phyloP scores from a whole-genome alignment of 64 coral and sea anemone genomes.

The Anthopleura sola region DNA sequence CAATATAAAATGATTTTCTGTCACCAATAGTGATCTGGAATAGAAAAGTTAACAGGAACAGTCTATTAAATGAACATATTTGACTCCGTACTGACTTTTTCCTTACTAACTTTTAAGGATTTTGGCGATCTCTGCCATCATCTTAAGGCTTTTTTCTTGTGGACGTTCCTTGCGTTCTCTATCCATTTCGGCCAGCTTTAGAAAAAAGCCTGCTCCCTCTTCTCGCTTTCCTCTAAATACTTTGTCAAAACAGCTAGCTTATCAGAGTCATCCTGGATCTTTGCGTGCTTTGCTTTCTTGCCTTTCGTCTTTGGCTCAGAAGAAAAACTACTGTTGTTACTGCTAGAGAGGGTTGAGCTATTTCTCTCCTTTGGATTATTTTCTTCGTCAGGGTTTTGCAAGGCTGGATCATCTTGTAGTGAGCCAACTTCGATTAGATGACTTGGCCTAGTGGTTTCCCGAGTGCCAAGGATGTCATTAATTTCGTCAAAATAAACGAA shows the following conservation, averaged over 20 bases:
- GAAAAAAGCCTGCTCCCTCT: not conserved
- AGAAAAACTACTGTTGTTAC: not conserved
- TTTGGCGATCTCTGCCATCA: constrained; percentile 10
- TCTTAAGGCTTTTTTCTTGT: not conserved
- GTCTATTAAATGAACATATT: too few relatives aligned
- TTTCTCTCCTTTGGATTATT: not conserved
- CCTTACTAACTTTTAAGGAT: too few relatives aligned
- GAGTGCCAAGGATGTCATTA: constrained; percentile 14
- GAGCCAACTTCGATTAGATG: not conserved
- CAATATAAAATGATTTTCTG: too few relatives aligned
- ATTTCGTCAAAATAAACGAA: constrained; percentile 38
- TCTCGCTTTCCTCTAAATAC: constrained; percentile 14
- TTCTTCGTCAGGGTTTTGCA: not conserved
- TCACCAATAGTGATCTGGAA: too few relatives aligned
- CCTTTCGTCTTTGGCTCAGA: not conserved
- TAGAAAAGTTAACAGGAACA: too few relatives aligned
- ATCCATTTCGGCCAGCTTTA: not conserved
- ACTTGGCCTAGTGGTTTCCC: not conserved
- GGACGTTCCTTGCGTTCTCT: too few relatives aligned
- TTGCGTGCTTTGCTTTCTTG: not conserved
- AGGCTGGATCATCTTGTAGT: not conserved
- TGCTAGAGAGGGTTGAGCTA: not conserved
- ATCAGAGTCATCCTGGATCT: not conserved
- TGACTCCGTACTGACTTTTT: too few relatives aligned
- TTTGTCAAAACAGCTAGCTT: not conserved